A percentile compares a stretch with the other conserved stretches of the same genome.
Evolutionary conservation across 2,888 invertebrate genomes (phyloP).

Genomic region (Cancer borealis): DNA sequence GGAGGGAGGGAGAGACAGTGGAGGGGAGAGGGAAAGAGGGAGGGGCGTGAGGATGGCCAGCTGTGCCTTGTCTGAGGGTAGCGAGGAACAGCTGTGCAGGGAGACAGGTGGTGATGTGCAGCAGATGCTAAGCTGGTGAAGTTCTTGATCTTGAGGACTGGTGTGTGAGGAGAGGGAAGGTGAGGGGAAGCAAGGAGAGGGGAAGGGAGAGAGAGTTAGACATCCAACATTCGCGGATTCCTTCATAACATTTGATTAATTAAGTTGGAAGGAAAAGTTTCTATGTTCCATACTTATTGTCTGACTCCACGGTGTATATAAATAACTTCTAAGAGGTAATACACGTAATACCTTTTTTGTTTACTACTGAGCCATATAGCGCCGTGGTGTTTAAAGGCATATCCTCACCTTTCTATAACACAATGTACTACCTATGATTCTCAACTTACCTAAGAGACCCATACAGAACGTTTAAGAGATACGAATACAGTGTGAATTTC

Average conservation of each 20-base stretch:
- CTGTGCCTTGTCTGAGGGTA: neutral
- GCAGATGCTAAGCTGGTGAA: neutral
- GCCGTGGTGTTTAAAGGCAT: too few species aligned
- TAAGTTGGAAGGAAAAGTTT: neutral
- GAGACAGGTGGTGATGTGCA: slow-evolving; percentile 20
- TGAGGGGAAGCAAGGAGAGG: neutral
- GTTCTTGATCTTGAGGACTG: neutral
- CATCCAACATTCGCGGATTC: neutral
- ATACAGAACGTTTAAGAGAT: too few species aligned
- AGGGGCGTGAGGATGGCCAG: neutral
- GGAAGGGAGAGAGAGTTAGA: neutral
- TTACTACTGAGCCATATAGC: too few species aligned
- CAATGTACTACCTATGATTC: too few species aligned
- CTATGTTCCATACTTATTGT: neutral
- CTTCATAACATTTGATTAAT: neutral
- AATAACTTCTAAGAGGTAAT: too few species aligned
- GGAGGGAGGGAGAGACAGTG: neutral
- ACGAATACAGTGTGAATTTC: neutral
- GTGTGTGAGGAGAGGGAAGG: neutral
- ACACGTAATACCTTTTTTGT: too few species aligned
- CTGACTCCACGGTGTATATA: too few species aligned
- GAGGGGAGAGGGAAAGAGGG: neutral
- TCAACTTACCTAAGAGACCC: too few species aligned
- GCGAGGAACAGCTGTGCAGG: slow-evolving; percentile 17
- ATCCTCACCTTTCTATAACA: too few species aligned